A percentile compares a stretch with the other conserved stretches of the same genome.
Evolutionary conservation across 2,797 vertebrate species (phyloP).

Genomic region (Cossypha dichroa): DNA sequence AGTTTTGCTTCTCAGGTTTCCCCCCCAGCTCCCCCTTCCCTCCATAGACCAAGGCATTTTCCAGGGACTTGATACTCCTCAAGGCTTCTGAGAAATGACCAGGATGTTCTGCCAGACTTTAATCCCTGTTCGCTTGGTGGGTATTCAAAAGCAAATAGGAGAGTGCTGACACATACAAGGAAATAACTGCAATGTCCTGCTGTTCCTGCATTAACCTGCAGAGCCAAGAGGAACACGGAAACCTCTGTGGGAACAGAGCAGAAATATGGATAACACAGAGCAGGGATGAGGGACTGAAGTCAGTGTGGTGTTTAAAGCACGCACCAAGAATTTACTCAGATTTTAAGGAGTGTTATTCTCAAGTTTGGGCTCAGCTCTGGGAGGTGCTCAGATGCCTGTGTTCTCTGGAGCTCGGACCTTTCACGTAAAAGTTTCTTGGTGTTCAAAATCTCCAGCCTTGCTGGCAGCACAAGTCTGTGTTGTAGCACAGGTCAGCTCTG

Average conservation of each 20-base stretch:
- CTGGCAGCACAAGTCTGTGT: not conserved
- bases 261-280: rapidly evolving
- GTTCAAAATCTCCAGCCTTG: not conserved
- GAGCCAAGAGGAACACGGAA: not conserved
- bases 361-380: not conserved
- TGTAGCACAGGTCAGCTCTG: not conserved
- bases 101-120: not conserved
- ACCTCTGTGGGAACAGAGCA: not conserved
- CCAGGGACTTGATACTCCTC: not conserved
- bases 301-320: not conserved
- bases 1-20: not conserved
- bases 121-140: not conserved
- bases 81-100: not conserved
- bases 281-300: not conserved
- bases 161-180: slow-evolving; percentile 3
- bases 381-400: not conserved
- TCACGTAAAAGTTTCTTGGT: not conserved
- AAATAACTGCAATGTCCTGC: not conserved
- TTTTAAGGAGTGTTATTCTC: not conserved
- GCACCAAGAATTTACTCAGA: not conserved
- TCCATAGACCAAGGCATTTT: not conserved
- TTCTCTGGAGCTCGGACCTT: not conserved
- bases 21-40: not conserved
- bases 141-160: not conserved
- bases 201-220: not conserved